Conservation (phyloP, 2,888 invertebrate genomes). For the Dasysyrphus tricinctus region DNA sequence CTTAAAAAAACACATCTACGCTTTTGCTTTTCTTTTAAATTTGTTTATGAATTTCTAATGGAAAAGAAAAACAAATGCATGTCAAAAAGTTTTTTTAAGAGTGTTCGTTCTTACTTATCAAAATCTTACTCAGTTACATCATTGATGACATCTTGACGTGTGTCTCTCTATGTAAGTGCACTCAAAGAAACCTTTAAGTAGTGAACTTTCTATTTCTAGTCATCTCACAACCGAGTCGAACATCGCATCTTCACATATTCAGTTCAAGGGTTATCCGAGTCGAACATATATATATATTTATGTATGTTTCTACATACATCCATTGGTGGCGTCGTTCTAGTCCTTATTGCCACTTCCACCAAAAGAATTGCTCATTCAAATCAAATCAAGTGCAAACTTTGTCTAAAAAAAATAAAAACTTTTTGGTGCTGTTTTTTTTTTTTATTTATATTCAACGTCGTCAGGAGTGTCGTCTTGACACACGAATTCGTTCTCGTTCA, state of each 20-base stretch:
- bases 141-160: conserved; percentile 60
- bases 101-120: not conserved
- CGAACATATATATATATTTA: conserved; percentile 20
- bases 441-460: conserved; percentile 22
- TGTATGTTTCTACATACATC: no score
- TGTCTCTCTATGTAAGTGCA: not conserved
- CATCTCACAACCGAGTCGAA: conserved; percentile 32
- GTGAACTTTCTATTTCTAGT: conserved; percentile 40
- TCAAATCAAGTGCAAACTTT: conserved; percentile 74
- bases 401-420: conserved; percentile 50
- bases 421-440: conserved; percentile 45
- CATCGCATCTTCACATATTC: conserved; percentile 54
- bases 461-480: conserved; percentile 43
- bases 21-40: no score
- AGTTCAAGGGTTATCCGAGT: conserved; percentile 59
- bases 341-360: conserved; percentile 66
- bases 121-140: conserved; percentile 38
- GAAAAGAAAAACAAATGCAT: not conserved
- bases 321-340: conserved; percentile 37
- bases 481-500: conserved; percentile 60
- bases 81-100: not conserved
- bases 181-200: conserved; percentile 63
- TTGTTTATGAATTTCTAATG: not conserved
- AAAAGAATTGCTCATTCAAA: conserved; percentile 70
- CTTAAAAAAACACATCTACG: no score